Evolutionary conservation across 2,797 vertebrate species (phyloP), one percentile per base, ranked within the genome.

Genomic region (Anguilla obscura): DNA sequence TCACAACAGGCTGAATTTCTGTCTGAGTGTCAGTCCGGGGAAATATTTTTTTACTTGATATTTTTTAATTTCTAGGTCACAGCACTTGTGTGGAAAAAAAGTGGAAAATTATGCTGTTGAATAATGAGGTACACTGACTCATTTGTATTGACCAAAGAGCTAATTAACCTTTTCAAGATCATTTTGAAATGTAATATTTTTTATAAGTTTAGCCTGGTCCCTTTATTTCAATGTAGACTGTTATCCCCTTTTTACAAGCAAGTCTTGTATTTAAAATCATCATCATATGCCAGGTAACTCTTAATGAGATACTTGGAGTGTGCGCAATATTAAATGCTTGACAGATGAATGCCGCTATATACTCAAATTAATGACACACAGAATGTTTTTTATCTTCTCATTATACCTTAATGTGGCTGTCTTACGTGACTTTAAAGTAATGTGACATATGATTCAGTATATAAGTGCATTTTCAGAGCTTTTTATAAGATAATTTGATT

Each of bases 141-240:
- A 16, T 91, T 93, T 92, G 84, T 86, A 89, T 91, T 88, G 86
- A 87, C 85, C 84, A 93, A 91, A 82, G 5, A 88, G 88, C 89
- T 92, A 89, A 93, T 93, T 93, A 94, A 94, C 93, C 93, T 93
- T 95, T 94, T 92, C 89, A 92, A 89, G 79, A 87, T 87, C 88
- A 66, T 90, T 93, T 91, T 88, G 88, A 93, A 92, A 93, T 92
- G 24, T 94, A 91, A 90, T 76, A 80, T 93, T 90, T 92, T 71
- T 89, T 88, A 91, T 92, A 93, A 92, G 92, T 93, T 90, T 89
- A 66, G 84, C 33, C 82, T 45, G 84, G 85, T 91, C 85, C 88
- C 88, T 88, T n/a, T 27, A 69, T 27, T 27, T 69, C 56, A 18
- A 58, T 3, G n/a, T 5, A 69, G 63, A 69, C 63, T 6, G n/a